Base-by-base conservation (phyloP, 2,888 invertebrate species). In the Gisinianus flammeolus region DNA sequence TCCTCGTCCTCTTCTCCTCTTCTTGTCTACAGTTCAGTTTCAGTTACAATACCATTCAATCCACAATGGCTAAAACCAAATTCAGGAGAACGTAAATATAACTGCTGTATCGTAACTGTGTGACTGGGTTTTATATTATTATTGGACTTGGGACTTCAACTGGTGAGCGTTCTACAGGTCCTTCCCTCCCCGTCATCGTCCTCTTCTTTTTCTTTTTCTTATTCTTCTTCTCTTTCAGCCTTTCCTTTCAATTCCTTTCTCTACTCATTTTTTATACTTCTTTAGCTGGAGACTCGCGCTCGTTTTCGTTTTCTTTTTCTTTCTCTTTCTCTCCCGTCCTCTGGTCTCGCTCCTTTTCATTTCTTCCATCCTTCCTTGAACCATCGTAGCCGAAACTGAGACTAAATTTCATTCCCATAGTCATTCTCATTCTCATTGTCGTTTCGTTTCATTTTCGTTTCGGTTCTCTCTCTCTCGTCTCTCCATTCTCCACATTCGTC, bases 131-230 rank as follows among this genome's bases (percentile, higher is more conserved):
- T 62, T 62, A 62, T 62, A 62, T 62, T 62, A 62, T 62, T 62
- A 62, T 62, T 62, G 62, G 28, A 62, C 54, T 54, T 54, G 54
- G 19, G 54, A 54, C 22, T 44, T 44, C 44, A 44, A 44, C 44
- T 44, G 44, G 44, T 44, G 44, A 44, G 44, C 44, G 44, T 44
- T 44, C 67, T 67, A 67, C 67, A 67, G 67, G 67, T 67, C 67
- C 26, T 26, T 67, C 67, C 12, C 33, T 31, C 28, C 66, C 52
- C 52, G 8, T 16, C 52, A 8, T 44, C 52, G 52, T 44, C 52
- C 52, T n/a, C n/a, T n/a, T n/a, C n/a, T n/a, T n/a, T 16, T 26
- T 62, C 62, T 28, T 4, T 54, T 78, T 78, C 72, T 78, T 70
- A 33, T 64, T 74, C 70, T 69, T 54, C 44, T 66, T 75, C 70